Base-by-base conservation (phyloP, 2,888 invertebrate genomes). In the Nephrotoma flavescens region DNA sequence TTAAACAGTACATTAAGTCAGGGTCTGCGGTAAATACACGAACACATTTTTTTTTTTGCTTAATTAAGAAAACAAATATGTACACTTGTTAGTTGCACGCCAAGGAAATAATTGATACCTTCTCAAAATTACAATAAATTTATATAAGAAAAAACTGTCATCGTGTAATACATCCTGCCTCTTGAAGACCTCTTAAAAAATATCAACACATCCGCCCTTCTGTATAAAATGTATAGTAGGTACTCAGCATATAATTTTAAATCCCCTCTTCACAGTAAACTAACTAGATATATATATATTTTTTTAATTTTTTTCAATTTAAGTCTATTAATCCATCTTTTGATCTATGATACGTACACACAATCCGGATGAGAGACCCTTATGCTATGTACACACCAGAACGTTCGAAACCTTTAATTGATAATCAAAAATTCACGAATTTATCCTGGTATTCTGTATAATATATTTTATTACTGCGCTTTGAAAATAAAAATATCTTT, bases 81-180 rank as follows among this genome's bases (percentile, higher is more conserved):
- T n/a, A 84, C 84, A 84, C 84, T 84, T 84, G 84, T 84, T 84
- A 42, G 42, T 84, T 84, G 84, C 84, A 84, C 84, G 84, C 84
- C 41, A 84, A 71, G 2, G 31, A 71, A 71, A 11, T 71, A 71
- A 71, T 71, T 9, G 15, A 11, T 71, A 71, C 71, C 31, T 31
- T 31, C 31, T 31, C 31, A 31, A 31, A 71, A 31, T 31, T 19
- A 71, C 31, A 71, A 71, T 9, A 71, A 52, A 71, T 31, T 19
- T 71, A 71, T 71, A 71, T 71, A 71, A 31, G 31, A 31, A 19
- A 31, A 71, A 31, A 31, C 31, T 9, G 31, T 71, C 19, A 71
- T 57, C 15, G 71, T 9, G 31, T 19, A 71, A 71, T 11, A 71
- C 71, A 31, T 71, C 71, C 71, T 71, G 71, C 71, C 71, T 71